A percentile compares a stretch with the other conserved stretches of the same genome.
phyloP scores from a whole-genome alignment of 1,140 invertebrate genomes.

The Drosophila parabipectinata region DNA sequence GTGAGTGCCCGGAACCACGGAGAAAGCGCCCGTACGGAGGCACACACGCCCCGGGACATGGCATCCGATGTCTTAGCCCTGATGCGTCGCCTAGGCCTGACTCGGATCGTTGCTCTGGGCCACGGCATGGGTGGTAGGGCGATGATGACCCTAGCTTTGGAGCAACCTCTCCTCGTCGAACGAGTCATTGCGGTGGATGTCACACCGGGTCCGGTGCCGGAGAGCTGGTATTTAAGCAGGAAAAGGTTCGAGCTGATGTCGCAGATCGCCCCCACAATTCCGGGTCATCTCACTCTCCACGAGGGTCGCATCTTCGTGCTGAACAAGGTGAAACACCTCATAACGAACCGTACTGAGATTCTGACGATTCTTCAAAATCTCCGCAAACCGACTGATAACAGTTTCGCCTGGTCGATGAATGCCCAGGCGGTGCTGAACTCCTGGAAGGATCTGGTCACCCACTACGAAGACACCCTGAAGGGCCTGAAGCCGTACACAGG shows the following conservation, averaged over 20 bases:
- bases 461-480: conserved; percentile 19
- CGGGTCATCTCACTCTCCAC: conserved; percentile 1
- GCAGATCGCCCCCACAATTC: conserved; percentile 10
- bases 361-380: conserved; percentile 13
- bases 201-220: conserved; percentile 27
- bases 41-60: conserved; percentile 89
- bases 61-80: conserved; percentile 86
- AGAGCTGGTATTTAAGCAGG: not conserved
- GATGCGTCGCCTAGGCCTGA: conserved; percentile 12
- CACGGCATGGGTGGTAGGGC: conserved; percentile 37
- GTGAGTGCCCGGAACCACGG: conserved; percentile 96
- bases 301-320: conserved; percentile 23
- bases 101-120: conserved; percentile 30
- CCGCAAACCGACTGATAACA: conserved; percentile 8
- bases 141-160: conserved; percentile 48
- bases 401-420: conserved; percentile 38
- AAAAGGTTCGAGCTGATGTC: conserved; percentile 33
- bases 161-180: conserved; percentile 35
- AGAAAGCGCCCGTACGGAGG: conserved; percentile 89
- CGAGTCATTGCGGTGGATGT: conserved; percentile 45
- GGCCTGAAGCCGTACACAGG: conserved; percentile 22
- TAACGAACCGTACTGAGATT: conserved; percentile 3
- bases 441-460: conserved; percentile 21
- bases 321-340: conserved; percentile 5
- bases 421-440: conserved; percentile 26